Conservation (phyloP, 23 tunicate species). For the Halocynthia roretzi region DNA sequence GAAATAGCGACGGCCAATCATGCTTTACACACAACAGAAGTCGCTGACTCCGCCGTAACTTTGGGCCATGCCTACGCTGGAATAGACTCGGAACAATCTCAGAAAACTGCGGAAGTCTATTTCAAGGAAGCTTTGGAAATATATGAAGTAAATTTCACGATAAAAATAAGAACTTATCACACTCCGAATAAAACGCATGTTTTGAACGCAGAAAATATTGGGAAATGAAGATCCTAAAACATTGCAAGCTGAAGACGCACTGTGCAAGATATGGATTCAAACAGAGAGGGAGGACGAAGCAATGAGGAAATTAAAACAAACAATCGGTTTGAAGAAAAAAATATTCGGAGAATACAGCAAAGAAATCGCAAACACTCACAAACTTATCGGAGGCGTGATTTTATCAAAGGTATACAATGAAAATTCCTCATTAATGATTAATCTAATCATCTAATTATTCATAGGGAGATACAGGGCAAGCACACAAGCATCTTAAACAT, state of each 20-base stretch:
- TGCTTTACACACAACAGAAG: neutral
- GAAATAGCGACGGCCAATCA: slow-evolving; percentile 1
- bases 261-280: slow-evolving; percentile 14
- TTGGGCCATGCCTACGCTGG: slow-evolving; percentile 14
- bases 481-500: slow-evolving; percentile 1
- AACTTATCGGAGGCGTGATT: slow-evolving; percentile 6
- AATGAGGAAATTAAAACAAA: neutral
- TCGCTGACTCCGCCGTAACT: slow-evolving; percentile 8
- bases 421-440: no score
- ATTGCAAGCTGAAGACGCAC: neutral
- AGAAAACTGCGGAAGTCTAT: slow-evolving; percentile 14
- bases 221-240: slow-evolving; percentile 11
- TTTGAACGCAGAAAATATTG: neutral
- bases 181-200: no score
- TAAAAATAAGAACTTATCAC: no score
- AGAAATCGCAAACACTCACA: slow-evolving; percentile 10
- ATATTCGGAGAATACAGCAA: slow-evolving; percentile 11
- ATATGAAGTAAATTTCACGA: neutral
- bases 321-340: neutral
- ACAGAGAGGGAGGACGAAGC: slow-evolving; percentile 13
- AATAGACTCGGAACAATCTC: slow-evolving; percentile 7
- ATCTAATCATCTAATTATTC: no score
- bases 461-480: neutral
- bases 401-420: neutral
- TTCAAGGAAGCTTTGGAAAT: slow-evolving; percentile 1